phyloP scores from a whole-genome alignment of 1,140 invertebrate species.

The Periplaneta americana region DNA sequence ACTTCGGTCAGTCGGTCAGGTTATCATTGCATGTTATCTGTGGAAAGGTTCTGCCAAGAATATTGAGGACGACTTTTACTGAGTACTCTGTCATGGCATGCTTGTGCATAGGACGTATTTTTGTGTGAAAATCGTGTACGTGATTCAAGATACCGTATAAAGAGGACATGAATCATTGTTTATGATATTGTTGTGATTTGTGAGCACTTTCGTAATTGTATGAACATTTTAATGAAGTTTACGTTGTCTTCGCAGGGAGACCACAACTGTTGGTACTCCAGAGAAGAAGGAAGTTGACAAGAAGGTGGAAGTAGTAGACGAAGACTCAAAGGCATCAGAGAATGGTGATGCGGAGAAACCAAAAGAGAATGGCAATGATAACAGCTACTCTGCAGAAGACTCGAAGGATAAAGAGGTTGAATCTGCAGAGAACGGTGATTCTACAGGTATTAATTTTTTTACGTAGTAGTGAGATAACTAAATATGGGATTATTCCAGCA shows the following conservation, averaged over 20 bases:
- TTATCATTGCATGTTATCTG: not conserved
- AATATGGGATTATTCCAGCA: no score
- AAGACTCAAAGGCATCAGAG: conserved; percentile 11
- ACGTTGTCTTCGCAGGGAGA: not conserved
- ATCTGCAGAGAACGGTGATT: conserved; percentile 11
- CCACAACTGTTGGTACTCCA: not conserved
- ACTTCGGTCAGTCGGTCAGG: no score
- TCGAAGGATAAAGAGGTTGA: conserved; percentile 7
- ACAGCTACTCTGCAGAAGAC: conserved; percentile 10
- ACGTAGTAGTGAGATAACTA: no score
- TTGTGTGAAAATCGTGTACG: no score
- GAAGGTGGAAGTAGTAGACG: conserved; percentile 14
- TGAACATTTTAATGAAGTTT: not conserved
- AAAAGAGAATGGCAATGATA: conserved; percentile 17
- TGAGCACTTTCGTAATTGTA: not conserved
- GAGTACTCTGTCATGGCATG: no score
- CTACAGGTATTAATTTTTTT: conserved; percentile 6
- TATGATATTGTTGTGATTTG: not conserved
- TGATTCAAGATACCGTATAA: no score
- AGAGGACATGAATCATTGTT: no score
- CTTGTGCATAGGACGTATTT: not conserved
- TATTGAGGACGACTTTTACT: no score
- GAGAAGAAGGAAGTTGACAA: conserved; percentile 18
- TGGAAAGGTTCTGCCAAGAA: not conserved
- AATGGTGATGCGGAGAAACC: conserved; percentile 12